phyloP scores from a whole-genome alignment of 53 echinoderm and acorn worm genomes.

The Holothuria scabra region DNA sequence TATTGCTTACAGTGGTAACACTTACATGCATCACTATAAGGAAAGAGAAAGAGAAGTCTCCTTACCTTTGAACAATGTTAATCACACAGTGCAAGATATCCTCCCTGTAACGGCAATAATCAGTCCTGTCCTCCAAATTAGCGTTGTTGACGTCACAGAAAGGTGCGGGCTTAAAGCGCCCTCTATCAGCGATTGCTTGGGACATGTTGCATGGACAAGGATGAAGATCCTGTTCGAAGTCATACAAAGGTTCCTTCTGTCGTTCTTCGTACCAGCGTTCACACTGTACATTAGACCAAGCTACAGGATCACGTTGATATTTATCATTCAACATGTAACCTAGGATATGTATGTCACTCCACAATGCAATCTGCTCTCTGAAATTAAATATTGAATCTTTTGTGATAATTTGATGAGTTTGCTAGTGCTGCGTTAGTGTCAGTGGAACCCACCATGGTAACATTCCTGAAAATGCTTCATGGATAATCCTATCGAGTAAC shows the following conservation, averaged over 20 bases:
- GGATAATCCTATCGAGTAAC: no score
- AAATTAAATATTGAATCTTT: background rate
- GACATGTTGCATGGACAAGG: slow-evolving; percentile 85
- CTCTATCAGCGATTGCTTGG: slow-evolving; percentile 77
- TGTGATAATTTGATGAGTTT: background rate
- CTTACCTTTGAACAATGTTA: slow-evolving; percentile 72
- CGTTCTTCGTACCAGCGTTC: slow-evolving; percentile 68
- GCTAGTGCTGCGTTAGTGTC: no score
- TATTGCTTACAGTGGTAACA: no score
- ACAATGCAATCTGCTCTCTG: slow-evolving; percentile 70
- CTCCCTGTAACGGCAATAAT: slow-evolving; percentile 70
- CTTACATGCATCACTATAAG: no score
- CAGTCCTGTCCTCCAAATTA: slow-evolving; percentile 58
- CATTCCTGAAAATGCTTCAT: no score
- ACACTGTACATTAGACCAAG: slow-evolving; percentile 77
- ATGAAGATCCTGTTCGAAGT: slow-evolving; percentile 50
- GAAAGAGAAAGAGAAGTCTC: no score
- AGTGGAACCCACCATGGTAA: no score
- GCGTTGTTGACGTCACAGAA: slow-evolving; percentile 77
- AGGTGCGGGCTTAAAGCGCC: slow-evolving; percentile 73
- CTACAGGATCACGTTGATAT: slow-evolving; percentile 76
- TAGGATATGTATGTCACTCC: slow-evolving; percentile 79
- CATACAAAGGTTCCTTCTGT: slow-evolving; percentile 53
- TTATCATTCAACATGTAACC: slow-evolving; percentile 86
- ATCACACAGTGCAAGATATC: slow-evolving; percentile 77